Evolutionary conservation across 2,888 invertebrate species (phyloP).

Genomic region (Omphaloscelis lunosa): DNA sequence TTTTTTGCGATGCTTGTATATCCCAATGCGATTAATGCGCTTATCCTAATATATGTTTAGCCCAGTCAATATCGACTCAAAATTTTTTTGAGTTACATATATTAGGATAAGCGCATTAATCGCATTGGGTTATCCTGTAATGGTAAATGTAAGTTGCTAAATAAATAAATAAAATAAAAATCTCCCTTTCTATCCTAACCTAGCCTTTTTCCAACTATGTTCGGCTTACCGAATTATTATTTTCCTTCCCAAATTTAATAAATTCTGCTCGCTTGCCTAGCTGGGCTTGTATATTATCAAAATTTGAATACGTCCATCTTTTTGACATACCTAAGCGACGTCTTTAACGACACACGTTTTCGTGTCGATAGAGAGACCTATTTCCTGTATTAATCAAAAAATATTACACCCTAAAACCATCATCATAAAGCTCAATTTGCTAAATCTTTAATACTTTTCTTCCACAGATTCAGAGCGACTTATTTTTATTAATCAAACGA

Average conservation of each 20-base stretch:
- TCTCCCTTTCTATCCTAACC: too few relatives aligned
- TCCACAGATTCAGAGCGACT: conserved; percentile 85
- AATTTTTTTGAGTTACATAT: too few relatives aligned
- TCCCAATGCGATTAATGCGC: too few relatives aligned
- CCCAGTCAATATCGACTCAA: too few relatives aligned
- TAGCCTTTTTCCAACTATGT: background rate
- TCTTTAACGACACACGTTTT: too few relatives aligned
- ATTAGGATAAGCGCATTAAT: too few relatives aligned
- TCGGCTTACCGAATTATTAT: background rate
- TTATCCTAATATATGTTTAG: too few relatives aligned
- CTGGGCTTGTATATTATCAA: background rate
- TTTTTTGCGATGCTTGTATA: too few relatives aligned
- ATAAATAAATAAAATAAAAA: too few relatives aligned
- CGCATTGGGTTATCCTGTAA: too few relatives aligned
- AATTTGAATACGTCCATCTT: background rate
- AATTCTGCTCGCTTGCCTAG: background rate
- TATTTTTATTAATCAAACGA: background rate
- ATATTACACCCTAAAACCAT: background rate
- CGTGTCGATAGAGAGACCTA: background rate
- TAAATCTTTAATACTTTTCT: conserved; percentile 71
- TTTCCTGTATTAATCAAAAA: background rate
- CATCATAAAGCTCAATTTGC: background rate
- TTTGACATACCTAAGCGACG: too few relatives aligned
- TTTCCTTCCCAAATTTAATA: background rate
- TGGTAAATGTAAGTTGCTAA: too few relatives aligned